Percentiles rank a stretch among this genome's conserved stretches.
phyloP scores from a whole-genome alignment of 1,140 invertebrate species.

The Panagrolaimus sp. region DNA sequence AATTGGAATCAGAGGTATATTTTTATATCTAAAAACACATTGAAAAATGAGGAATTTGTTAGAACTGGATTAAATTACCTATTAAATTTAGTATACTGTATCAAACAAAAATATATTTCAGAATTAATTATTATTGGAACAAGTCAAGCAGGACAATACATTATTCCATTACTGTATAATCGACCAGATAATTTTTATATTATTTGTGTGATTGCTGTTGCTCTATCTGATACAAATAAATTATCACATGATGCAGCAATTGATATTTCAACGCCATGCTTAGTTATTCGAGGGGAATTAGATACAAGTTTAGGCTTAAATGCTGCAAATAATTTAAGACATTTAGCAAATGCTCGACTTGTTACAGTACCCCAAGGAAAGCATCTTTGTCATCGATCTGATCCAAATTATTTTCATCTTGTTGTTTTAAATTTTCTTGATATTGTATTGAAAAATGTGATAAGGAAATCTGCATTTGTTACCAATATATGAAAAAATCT shows the following conservation, averaged over 20 bases:
- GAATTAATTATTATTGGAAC: constrained; percentile 16
- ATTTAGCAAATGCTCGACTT: constrained; percentile 30
- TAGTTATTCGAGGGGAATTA: constrained; percentile 25
- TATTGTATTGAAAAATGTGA: constrained; percentile 15
- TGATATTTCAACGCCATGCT: constrained; percentile 2
- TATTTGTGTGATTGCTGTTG: constrained; percentile 17
- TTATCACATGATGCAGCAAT: constrained; percentile 2
- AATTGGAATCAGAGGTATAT: neutral
- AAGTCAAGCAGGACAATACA: constrained; percentile 22
- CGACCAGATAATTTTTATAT: constrained; percentile 8
- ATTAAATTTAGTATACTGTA: too few relatives aligned
- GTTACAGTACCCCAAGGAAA: constrained; percentile 32
- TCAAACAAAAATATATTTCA: too few relatives aligned
- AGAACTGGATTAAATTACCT: too few relatives aligned
- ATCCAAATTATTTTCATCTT: constrained; percentile 32
- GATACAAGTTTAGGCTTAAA: constrained; percentile 37
- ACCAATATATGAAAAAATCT: neutral
- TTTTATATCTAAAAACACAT: too few relatives aligned
- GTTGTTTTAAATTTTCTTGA: constrained; percentile 34
- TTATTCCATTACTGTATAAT: constrained; percentile 22
- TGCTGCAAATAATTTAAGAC: constrained; percentile 23
- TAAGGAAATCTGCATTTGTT: constrained; percentile 4
- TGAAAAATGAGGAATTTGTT: too few relatives aligned
- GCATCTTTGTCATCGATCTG: constrained; percentile 33
- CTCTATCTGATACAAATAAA: constrained; percentile 17